A percentile compares a stretch with the other conserved stretches of the same genome.
Evolutionary conservation across 2,113 vertebrate species (phyloP).

Genomic region (Bambusicola thoracicus): DNA sequence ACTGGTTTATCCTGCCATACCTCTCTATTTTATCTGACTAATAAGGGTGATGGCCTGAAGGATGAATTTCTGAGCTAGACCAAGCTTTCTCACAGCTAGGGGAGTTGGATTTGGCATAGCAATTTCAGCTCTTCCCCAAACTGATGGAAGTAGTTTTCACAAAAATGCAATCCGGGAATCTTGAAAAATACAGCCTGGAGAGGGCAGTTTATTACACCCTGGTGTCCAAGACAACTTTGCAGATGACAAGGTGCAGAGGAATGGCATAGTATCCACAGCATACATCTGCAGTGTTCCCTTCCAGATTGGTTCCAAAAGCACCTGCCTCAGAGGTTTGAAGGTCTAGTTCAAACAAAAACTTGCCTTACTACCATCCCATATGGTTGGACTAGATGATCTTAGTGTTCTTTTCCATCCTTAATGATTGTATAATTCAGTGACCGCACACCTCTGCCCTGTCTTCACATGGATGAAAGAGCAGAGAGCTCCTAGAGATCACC

Average conservation of each 20-base stretch:
- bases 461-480: rapidly evolving
- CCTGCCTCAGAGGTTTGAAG: background rate
- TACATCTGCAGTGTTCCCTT: background rate
- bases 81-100: background rate
- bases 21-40: background rate
- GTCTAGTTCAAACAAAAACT: background rate
- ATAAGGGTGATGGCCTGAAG: background rate
- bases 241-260: background rate
- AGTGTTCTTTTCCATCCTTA: too few relatives aligned
- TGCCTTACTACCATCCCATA: background rate
- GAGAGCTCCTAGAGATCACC: background rate
- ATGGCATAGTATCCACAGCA: background rate
- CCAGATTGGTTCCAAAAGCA: background rate
- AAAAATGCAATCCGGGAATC: background rate
- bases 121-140: background rate
- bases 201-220: background rate
- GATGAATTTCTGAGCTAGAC: background rate
- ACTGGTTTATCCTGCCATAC: background rate
- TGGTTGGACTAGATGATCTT: too few relatives aligned
- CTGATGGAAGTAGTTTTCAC: background rate
- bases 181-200: background rate
- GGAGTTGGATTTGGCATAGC: background rate
- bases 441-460: background rate
- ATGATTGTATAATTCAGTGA: background rate
- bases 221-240: background rate